Evolutionary conservation across 2,888 invertebrate species (phyloP).

Genomic region (Metallyticus violacea): DNA sequence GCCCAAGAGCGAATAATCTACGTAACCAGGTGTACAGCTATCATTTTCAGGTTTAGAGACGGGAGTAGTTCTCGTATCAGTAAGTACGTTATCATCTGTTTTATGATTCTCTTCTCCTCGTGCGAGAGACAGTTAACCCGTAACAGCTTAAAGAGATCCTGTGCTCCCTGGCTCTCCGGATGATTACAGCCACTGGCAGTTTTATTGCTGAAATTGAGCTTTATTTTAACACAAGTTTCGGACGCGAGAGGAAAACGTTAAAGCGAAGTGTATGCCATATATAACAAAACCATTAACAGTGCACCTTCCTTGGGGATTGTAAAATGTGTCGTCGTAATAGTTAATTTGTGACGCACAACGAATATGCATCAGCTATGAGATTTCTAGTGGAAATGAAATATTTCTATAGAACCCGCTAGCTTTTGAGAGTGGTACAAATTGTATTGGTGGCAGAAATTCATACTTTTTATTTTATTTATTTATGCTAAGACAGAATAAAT

Average conservation of each 20-base stretch:
- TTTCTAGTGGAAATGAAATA: too few relatives aligned
- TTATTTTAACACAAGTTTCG: neutral
- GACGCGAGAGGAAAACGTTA: neutral
- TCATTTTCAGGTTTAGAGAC: neutral
- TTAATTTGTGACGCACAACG: neutral
- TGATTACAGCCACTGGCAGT: neutral
- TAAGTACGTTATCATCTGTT: neutral
- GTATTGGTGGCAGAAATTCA: too few relatives aligned
- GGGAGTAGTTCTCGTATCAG: neutral
- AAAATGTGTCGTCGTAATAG: neutral
- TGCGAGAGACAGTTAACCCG: neutral
- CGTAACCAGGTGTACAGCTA: neutral
- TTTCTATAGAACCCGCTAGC: too few relatives aligned
- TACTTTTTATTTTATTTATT: too few relatives aligned
- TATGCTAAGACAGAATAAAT: too few relatives aligned
- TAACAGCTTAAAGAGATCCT: neutral
- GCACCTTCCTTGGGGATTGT: neutral
- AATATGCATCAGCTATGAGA: neutral
- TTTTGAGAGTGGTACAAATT: too few relatives aligned
- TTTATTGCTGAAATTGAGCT: neutral
- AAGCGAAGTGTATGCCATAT: too few relatives aligned
- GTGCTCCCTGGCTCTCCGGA: neutral
- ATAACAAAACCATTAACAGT: neutral
- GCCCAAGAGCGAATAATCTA: too few relatives aligned
- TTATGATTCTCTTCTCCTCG: neutral